These are phyloP conservation scores for Cylloceria caligata DNA, from an alignment of 2,888 invertebrate genomes.

Conservation along the genomic window DNA sequence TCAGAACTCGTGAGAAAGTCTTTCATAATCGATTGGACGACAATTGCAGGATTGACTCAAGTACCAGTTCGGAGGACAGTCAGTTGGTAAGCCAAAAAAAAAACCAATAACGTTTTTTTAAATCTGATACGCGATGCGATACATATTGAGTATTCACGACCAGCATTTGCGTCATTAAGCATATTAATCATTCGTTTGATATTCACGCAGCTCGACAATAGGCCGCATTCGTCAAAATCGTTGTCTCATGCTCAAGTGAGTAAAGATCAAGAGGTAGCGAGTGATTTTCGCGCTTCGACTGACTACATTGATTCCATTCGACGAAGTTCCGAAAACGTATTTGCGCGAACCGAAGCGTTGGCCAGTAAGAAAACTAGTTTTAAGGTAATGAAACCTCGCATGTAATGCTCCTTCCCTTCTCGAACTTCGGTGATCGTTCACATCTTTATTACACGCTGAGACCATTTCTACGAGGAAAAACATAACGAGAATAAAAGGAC, in stretches of 20 bases:
- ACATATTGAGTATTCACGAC: constrained; percentile 9
- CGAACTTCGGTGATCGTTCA: constrained; percentile 7
- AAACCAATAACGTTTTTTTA: constrained; percentile 4
- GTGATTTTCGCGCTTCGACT: constrained; percentile 79
- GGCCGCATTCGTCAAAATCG: constrained; percentile 50
- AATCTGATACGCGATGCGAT: neutral
- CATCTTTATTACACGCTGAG: constrained; percentile 14
- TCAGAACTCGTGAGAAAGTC: constrained; percentile 43
- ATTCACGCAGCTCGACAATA: constrained; percentile 54
- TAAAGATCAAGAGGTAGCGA: constrained; percentile 65
- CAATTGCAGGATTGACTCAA: constrained; percentile 60
- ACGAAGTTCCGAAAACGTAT: constrained; percentile 83
- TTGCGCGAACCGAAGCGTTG: constrained; percentile 83
- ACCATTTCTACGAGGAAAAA: constrained; percentile 53
- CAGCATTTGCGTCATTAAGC: neutral
- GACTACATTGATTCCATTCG: constrained; percentile 83
- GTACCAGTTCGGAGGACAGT: constrained; percentile 61
- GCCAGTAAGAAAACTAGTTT: constrained; percentile 83
- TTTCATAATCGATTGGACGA: constrained; percentile 39
- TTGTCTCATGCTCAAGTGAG: constrained; percentile 57
- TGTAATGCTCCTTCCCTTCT: constrained; percentile 71
- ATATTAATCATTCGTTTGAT: constrained; percentile 9
- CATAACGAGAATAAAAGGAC: neutral
- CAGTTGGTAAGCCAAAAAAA: constrained; percentile 54
- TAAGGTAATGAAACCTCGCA: constrained; percentile 83